Conservation (phyloP, 1,140 invertebrate genomes). For the Melipona quadrifasciata region DNA sequence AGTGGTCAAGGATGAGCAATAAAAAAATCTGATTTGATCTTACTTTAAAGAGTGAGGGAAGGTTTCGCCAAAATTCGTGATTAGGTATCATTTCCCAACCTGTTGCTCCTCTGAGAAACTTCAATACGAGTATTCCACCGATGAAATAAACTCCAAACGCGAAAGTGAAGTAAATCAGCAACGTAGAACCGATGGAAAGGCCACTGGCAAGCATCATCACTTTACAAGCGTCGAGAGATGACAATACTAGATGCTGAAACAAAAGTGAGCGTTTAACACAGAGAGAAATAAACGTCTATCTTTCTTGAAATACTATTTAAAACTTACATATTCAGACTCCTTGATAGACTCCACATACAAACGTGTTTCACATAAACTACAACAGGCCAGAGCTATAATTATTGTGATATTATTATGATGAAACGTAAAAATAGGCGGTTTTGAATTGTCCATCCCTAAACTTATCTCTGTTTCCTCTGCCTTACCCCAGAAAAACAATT, state of each 20-base stretch:
- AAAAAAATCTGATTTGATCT: slow-evolving; percentile 10
- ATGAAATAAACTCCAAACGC: slow-evolving; percentile 71
- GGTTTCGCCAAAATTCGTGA: slow-evolving; percentile 77
- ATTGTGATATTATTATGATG: slow-evolving; percentile 35
- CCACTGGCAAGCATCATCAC: slow-evolving; percentile 9
- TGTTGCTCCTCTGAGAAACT: slow-evolving; percentile 76
- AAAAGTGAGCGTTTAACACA: neutral
- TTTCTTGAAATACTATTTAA: neutral
- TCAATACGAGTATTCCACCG: slow-evolving; percentile 72
- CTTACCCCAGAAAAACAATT: slow-evolving; percentile 41
- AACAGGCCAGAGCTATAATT: slow-evolving; percentile 49
- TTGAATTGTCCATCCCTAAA: neutral
- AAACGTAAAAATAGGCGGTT: slow-evolving; percentile 9
- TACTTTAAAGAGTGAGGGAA: slow-evolving; percentile 76
- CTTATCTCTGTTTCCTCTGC: slow-evolving; percentile 51
- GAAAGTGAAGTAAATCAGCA: slow-evolving; percentile 72
- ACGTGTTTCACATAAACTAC: neutral
- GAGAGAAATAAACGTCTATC: neutral
- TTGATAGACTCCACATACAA: neutral
- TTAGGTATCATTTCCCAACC: slow-evolving; percentile 80
- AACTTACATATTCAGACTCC: slow-evolving; percentile 25
- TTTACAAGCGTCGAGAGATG: slow-evolving; percentile 54
- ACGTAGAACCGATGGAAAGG: slow-evolving; percentile 72
- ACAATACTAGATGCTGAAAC: slow-evolving; percentile 58
- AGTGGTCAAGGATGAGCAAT: neutral